Conservation (phyloP, 2,888 invertebrate genomes). For the Andrena hattorfiana region DNA sequence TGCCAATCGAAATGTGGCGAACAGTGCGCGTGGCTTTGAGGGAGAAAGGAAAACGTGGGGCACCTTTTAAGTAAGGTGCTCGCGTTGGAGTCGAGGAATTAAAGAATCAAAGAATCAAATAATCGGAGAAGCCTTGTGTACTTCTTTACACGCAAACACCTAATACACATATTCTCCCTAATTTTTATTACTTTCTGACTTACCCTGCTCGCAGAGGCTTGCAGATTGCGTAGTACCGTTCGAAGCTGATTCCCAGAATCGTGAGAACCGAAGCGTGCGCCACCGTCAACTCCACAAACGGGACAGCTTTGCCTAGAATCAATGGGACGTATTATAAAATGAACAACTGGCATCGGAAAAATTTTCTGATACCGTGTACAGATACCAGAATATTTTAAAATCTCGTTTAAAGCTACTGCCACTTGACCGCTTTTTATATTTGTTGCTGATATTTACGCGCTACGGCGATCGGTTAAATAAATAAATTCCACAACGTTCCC, state of each 20-base stretch:
- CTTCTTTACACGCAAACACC: too few relatives aligned
- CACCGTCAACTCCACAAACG: slow-evolving; percentile 96
- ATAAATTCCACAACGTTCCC: background rate
- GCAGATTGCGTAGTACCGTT: slow-evolving; percentile 96
- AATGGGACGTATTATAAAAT: too few relatives aligned
- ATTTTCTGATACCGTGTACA: background rate
- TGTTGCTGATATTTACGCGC: slow-evolving; percentile 3
- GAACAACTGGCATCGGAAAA: background rate
- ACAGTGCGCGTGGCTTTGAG: too few relatives aligned
- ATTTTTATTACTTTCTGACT: slow-evolving; percentile 46
- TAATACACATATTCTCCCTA: background rate
- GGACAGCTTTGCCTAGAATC: slow-evolving; percentile 94
- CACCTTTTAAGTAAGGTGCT: too few relatives aligned
- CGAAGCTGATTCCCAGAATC: slow-evolving; percentile 96
- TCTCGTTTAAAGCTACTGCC: too few relatives aligned
- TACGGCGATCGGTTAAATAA: too few relatives aligned
- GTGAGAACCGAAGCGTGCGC: slow-evolving; percentile 97
- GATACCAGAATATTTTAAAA: too few relatives aligned
- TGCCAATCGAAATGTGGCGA: background rate
- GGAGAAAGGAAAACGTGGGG: too few relatives aligned
- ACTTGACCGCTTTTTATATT: background rate
- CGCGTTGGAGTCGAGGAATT: too few relatives aligned
- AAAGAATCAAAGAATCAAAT: too few relatives aligned
- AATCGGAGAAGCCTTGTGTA: too few relatives aligned
- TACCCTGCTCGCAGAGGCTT: slow-evolving; percentile 94